These are phyloP conservation scores for Actinia tenebrosa DNA, from an alignment of 64 coral and sea anemone species.

Conservation along the genomic window DNA sequence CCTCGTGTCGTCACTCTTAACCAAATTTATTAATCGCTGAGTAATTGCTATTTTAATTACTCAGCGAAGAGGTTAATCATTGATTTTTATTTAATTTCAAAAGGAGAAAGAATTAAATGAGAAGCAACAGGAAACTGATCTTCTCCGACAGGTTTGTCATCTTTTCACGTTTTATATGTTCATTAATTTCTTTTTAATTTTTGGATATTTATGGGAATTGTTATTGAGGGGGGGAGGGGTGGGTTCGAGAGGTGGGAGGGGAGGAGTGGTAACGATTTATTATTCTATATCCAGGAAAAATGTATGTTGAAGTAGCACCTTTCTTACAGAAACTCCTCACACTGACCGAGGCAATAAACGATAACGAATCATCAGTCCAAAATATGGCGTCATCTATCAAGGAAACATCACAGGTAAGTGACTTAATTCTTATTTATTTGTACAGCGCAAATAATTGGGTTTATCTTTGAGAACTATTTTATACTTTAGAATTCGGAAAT, in stretches of 20 bases:
- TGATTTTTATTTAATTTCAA: neutral
- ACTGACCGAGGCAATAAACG: neutral
- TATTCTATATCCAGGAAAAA: no score
- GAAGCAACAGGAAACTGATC: neutral
- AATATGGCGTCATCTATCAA: neutral
- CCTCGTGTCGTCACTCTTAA: no score
- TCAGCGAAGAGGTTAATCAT: no score
- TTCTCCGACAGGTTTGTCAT: neutral
- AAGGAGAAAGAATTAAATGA: neutral
- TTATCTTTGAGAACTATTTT: neutral
- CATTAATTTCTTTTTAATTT: neutral
- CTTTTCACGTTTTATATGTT: neutral
- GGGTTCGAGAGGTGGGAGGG: no score
- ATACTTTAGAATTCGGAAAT: neutral
- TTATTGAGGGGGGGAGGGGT: no score
- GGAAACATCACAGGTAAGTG: neutral
- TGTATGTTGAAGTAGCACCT: no score
- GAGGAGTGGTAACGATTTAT: no score
- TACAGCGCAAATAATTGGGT: neutral
- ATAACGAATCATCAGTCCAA: neutral
- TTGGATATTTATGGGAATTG: neutral
- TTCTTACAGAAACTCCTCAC: neutral
- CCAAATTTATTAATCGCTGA: no score
- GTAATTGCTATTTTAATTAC: no score
- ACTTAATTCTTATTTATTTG: neutral